Evolutionary conservation across 1,140 invertebrate species (phyloP), one percentile per base, ranked within the genome.

Genomic region (Achatina immaculata): DNA sequence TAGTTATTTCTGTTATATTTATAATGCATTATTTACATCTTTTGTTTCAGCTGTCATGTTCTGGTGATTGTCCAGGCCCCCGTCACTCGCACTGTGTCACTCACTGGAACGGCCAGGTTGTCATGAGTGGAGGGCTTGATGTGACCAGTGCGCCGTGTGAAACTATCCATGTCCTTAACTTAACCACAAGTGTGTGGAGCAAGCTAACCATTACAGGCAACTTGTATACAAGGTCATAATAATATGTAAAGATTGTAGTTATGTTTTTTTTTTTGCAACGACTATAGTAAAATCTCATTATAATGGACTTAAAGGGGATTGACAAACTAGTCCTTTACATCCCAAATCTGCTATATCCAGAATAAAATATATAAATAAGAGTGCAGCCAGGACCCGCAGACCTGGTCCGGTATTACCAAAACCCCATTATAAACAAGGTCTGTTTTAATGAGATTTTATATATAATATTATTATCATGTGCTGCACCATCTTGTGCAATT

Each of bases 61-160:
- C 7, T 28, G 83, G 84, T 11, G 71, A 77, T 16, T 7, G 19
- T 24, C 88, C 86, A 45, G 84, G 78, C 14, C 72, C 83, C 31
- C 79, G 85, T 7, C 90, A 90, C 36, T 91, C 92, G n/a, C 92
- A 92, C 81, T 85, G 87, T 76, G 85, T 88, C 45, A 82, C 76
- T 65, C 51, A 83, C 14, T 90, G 88, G 85, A 84, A 84, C 34
- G 74, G 83, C 24, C 65, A 86, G 43, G 84, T 92, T 69, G 84
- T 91, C 40, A 76, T 93, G 62, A 84, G 86, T 66, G 91, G 92
- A 58, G 92, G 92, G 1, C 80, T 92, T 31, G 82, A 86, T 77
- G 51, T 74, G 55, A 78, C 88, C 51, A 85, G 90, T 75, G 74
- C 76, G 68, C 90, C 89, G 58, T 76, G 90, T 6, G 82, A 81